A percentile compares a stretch with the other conserved stretches of the same genome.
Evolutionary conservation across 2,797 vertebrate genomes (phyloP).

Genomic region (Alosa sapidissima): DNA sequence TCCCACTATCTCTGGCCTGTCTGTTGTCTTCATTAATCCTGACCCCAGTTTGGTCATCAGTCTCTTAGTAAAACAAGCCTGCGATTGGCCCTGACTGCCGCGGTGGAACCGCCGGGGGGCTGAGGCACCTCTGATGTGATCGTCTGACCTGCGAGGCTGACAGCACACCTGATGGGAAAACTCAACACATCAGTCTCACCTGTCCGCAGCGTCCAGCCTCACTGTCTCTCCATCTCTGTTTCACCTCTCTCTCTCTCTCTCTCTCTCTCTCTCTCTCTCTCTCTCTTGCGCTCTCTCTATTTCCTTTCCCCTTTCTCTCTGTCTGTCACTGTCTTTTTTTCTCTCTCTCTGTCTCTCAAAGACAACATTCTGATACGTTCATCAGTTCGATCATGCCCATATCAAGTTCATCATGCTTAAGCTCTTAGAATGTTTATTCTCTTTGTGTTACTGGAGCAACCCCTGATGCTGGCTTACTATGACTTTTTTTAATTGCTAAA

Average conservation of each 20-base stretch:
- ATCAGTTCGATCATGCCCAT: background rate
- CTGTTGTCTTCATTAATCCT: slow-evolving; percentile 68
- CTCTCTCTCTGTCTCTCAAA: background rate
- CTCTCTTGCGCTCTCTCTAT: background rate
- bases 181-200: slow-evolving; percentile 59
- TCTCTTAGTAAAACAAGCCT: slow-evolving; percentile 66
- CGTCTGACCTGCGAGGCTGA: slow-evolving; percentile 45
- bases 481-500: background rate
- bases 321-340: background rate
- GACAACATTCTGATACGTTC: background rate
- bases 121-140: slow-evolving; percentile 63
- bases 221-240: slow-evolving; percentile 33
- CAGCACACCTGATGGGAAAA: slow-evolving; percentile 61
- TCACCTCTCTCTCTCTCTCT: slow-evolving; percentile 33
- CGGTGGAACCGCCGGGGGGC: slow-evolving; percentile 43
- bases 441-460: background rate
- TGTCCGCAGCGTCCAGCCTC: slow-evolving; percentile 41
- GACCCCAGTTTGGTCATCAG: slow-evolving; percentile 63
- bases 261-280: slow-evolving; percentile 14
- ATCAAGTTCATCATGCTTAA: background rate
- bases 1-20: slow-evolving; percentile 46
- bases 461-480: background rate
- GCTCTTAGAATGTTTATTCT: background rate
- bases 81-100: slow-evolving; percentile 62
- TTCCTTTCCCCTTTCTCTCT: background rate